These are phyloP conservation scores for Cyanoliseus patagonus DNA, from an alignment of 2,113 vertebrate genomes.

Conservation along the genomic window DNA sequence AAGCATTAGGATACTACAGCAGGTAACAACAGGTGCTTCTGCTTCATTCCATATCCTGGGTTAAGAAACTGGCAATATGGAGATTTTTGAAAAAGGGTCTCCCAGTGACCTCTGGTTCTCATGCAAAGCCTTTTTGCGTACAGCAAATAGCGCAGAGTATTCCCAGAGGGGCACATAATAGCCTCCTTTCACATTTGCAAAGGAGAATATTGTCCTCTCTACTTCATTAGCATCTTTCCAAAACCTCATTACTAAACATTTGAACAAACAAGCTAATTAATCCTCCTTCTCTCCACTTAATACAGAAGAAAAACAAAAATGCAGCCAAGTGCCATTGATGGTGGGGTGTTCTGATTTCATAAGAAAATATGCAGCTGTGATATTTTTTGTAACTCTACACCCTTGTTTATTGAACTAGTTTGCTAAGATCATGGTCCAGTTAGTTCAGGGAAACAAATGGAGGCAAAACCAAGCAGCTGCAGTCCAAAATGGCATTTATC, in stretches of 20 bases:
- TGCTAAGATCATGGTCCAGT: background rate
- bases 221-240: slow-evolving; percentile 32
- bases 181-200: background rate
- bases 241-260: slow-evolving; percentile 39
- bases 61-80: background rate
- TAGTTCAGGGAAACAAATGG: background rate
- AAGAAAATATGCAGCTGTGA: background rate
- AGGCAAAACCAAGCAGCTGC: background rate
- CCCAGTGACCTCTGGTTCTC: background rate
- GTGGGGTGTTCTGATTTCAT: background rate
- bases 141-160: background rate
- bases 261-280: slow-evolving; percentile 36
- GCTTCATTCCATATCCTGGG: background rate
- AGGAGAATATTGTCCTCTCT: background rate
- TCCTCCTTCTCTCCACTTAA: background rate
- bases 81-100: background rate
- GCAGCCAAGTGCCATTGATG: background rate
- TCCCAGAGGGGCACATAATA: background rate
- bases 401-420: background rate
- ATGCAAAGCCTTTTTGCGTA: background rate
- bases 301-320: background rate
- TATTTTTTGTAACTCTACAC: background rate
- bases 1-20: background rate
- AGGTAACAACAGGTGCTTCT: background rate
- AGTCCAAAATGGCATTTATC: background rate